Evolutionary conservation across 2,888 invertebrate genomes (phyloP), one percentile per base, ranked within the genome.

Genomic region (Torymus texanus): DNA sequence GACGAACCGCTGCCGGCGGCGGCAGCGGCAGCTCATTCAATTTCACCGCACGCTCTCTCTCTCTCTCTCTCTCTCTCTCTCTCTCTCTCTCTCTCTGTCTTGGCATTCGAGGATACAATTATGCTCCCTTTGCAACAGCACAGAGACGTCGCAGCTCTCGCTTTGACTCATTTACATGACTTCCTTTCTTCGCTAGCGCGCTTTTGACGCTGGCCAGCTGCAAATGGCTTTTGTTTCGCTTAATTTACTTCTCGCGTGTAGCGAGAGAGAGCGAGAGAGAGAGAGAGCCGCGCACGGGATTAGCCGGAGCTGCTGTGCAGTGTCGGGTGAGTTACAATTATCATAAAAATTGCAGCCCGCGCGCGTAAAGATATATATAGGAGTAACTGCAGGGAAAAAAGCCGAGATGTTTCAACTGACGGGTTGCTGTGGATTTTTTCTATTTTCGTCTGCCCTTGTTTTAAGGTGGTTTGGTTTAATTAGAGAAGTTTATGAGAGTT

Each of bases 61-160:
- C 29, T 29, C 29, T 3, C 29, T 21, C 21, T 21, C 21, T 3
- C 29, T 29, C 29, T 29, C 29, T 29, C 29, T 3, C 29, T 21
- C 21, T 21, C 53, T 24, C 29, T 3, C 29, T 29, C 29, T 29
- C 29, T 29, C 29, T 3, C 29, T 21, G 1, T 21, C 21, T 50
- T 66, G 58, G 29, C 51, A 74, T 58, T 66, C 75, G 55, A 75
- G 75, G 75, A 61, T 55, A 41, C 67, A 75, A 75, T 75, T 75
- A 61, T 29, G 18, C 59, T 53, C 75, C 61, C 55, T 11, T 53
- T 75, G 67, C 11, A 58, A 61, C 50, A 24, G 21, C 21, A 21
- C 21, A 1, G 21, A 21, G 21, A 2, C 24, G 58, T 21, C 67
- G 24, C 50, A 13, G 21, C 55, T 16, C 16, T 21, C 59, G 55